Evolutionary conservation across 2,888 invertebrate species (phyloP).

Genomic region (Megaustenia siamemsis): DNA sequence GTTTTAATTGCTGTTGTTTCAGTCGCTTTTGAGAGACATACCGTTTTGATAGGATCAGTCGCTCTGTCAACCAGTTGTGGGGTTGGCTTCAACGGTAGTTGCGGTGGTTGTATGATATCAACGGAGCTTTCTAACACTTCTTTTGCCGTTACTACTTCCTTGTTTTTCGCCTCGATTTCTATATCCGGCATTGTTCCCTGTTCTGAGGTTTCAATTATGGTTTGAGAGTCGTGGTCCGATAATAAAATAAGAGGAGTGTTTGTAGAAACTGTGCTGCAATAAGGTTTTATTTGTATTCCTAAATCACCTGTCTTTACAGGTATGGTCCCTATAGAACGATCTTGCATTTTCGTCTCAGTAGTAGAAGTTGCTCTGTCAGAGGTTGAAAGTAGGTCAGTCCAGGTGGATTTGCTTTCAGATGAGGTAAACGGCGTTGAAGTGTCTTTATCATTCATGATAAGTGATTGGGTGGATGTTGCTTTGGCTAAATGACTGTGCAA

Average conservation of each 20-base stretch:
- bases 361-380: constrained; percentile 69
- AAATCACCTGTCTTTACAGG: constrained; percentile 61
- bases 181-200: constrained; percentile 33
- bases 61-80: constrained; percentile 27
- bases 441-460: constrained; percentile 63
- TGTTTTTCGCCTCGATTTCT: constrained; percentile 13
- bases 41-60: constrained; percentile 30
- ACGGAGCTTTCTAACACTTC: constrained; percentile 35
- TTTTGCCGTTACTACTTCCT: not conserved
- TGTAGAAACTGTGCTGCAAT: constrained; percentile 55
- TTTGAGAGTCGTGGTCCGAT: constrained; percentile 53
- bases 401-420: constrained; percentile 64
- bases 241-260: constrained; percentile 61
- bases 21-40: constrained; percentile 20
- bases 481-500: constrained; percentile 67
- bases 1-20: constrained; percentile 41
- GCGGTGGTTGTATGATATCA: constrained; percentile 36
- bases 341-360: constrained; percentile 58
- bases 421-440: constrained; percentile 66
- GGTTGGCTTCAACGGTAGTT: not conserved
- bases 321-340: constrained; percentile 63
- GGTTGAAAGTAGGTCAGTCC: constrained; percentile 68
- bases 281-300: constrained; percentile 56
- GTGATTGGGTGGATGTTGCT: constrained; percentile 63
- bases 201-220: constrained; percentile 6